These are phyloP conservation scores for Nephila pilipes DNA, from an alignment of 1,140 invertebrate genomes.

Conservation along the genomic window DNA sequence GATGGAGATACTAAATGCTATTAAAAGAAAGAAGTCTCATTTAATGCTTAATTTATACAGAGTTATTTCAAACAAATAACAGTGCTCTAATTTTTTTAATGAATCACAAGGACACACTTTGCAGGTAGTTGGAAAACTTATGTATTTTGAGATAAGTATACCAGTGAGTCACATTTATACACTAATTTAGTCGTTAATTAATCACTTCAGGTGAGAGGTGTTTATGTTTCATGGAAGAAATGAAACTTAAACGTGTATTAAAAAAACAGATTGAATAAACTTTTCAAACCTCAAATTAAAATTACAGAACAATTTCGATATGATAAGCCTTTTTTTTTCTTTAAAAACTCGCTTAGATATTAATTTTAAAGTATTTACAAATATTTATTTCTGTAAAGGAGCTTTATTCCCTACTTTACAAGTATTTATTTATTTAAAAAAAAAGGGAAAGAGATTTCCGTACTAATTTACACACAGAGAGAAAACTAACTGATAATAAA, in stretches of 20 bases:
- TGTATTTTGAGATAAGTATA: not conserved
- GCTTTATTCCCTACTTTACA: too few relatives aligned
- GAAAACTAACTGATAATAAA: too few relatives aligned
- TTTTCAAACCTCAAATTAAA: not conserved
- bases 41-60: constrained; percentile 44
- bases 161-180: not conserved
- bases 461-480: too few relatives aligned
- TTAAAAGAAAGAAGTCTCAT: constrained; percentile 58
- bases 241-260: not conserved
- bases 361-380: too few relatives aligned
- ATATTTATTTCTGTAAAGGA: too few relatives aligned
- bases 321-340: too few relatives aligned
- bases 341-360: too few relatives aligned
- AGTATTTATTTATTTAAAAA: too few relatives aligned
- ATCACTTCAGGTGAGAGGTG: not conserved
- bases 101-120: constrained; percentile 5
- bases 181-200: not conserved
- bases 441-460: too few relatives aligned
- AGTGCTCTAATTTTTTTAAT: constrained; percentile 23
- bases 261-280: not conserved
- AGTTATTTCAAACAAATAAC: constrained; percentile 24
- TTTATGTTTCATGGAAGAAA: not conserved
- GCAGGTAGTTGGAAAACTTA: not conserved
- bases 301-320: too few relatives aligned
- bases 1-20: constrained; percentile 10